A percentile compares a stretch with the other conserved stretches of the same genome.
These are phyloP conservation scores for Heliconius cydno DNA, from an alignment of 2,888 invertebrate genomes.

Conservation along the genomic window DNA sequence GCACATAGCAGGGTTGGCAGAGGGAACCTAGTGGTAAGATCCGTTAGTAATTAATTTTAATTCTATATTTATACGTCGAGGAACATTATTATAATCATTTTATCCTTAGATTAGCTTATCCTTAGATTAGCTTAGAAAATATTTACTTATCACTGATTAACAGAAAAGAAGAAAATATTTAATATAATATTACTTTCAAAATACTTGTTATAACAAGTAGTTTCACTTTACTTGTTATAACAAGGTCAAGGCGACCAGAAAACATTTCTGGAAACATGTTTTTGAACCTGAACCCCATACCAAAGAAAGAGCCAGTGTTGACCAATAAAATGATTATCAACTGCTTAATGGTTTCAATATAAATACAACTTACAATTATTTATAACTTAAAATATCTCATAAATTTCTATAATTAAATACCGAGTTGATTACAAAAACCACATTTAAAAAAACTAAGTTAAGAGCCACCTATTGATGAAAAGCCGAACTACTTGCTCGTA, in stretches of 20 bases:
- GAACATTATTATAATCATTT: neutral
- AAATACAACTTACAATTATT: neutral
- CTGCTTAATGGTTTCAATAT: neutral
- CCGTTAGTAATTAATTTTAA: neutral
- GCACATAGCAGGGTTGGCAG: too few relatives aligned
- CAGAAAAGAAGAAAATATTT: neutral
- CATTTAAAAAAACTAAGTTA: conserved; percentile 1
- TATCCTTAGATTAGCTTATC: neutral
- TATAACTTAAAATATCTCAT: too few relatives aligned
- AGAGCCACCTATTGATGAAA: conserved; percentile 59
- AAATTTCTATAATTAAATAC: too few relatives aligned
- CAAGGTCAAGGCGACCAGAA: neutral
- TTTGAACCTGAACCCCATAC: neutral
- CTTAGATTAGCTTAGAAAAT: neutral
- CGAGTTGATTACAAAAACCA: neutral
- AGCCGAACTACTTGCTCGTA: conserved; percentile 39
- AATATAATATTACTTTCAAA: neutral
- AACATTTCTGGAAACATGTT: neutral
- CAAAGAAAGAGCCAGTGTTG: neutral
- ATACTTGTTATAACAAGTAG: neutral
- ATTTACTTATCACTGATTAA: neutral
- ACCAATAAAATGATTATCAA: neutral
- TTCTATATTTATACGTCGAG: neutral
- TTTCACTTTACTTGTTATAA: neutral
- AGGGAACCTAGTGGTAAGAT: too few relatives aligned